Evolutionary conservation across 2,888 invertebrate species (phyloP).

Genomic region (Thyatira batis): DNA sequence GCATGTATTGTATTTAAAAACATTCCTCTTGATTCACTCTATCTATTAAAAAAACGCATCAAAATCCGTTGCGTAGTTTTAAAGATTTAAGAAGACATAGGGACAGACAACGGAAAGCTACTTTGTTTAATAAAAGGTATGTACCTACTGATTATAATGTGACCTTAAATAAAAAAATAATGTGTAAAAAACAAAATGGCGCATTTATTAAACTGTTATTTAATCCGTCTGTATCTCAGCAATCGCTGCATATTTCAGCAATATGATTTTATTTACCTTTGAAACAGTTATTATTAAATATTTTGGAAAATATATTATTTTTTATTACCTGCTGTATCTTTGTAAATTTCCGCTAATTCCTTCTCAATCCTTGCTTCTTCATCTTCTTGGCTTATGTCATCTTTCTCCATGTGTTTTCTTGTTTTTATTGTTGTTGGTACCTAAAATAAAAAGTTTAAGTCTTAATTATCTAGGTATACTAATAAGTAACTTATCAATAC

Average conservation of each 20-base stretch:
- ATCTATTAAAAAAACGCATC: no score
- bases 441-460: slow-evolving; percentile 17
- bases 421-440: slow-evolving; percentile 2
- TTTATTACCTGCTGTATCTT: slow-evolving; percentile 52
- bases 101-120: no score
- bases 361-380: slow-evolving; percentile 68
- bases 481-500: no score
- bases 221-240: not conserved
- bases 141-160: no score
- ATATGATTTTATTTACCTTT: not conserved
- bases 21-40: no score
- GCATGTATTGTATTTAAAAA: no score
- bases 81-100: no score
- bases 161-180: not conserved
- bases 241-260: not conserved
- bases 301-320: not conserved
- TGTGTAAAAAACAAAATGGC: not conserved
- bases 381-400: slow-evolving; percentile 43
- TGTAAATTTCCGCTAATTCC: slow-evolving; percentile 68
- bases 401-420: slow-evolving; percentile 13
- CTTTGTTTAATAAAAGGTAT: no score
- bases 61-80: no score
- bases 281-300: not conserved
- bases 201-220: not conserved
- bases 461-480: not conserved